Evolutionary conservation across 2,113 vertebrate species (phyloP), one percentile per base, ranked within the genome.

Genomic region (Notechis scutatus): DNA sequence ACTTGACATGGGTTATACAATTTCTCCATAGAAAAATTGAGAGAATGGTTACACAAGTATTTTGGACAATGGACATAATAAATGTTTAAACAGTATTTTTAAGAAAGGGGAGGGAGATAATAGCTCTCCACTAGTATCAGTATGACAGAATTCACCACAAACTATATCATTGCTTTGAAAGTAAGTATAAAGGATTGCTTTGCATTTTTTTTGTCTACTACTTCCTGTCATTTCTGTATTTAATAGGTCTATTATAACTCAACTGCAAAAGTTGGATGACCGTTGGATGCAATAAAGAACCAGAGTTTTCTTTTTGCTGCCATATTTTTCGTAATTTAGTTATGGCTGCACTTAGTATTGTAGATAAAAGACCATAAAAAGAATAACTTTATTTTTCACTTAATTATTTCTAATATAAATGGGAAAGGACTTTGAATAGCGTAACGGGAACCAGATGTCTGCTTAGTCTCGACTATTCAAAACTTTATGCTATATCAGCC

Each of bases 401-500:
- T 93, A 34, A 50, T 39, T 47, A 39, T 42, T 23, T n/a, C 24
- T 59, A 6, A 11, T 39, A 1, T 0, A 0, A 47, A 6, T 50
- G 29, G 61, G 59, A 87, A 26, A 92, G 29, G 54, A n/a, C 1
- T 42, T 1, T 56, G 9, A 39, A 59, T 59, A 47, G 26, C 29
- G 29, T 93, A 59, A 88, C 9, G 11, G 42, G 12, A 89, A 91
- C 21, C 42, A 89, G 90, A 52, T 45, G 5, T 89, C 12, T 23
- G 42, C 24, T 6, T 85, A 64, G 81, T 85, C 52, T 59, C 18
- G 42, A 45, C 20, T 24, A 39, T 92, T 74, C 18, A 56, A 89
- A 6, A 5, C 7, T 18, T 59, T 24, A 2, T 21, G 86, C 54
- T 45, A 1, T 2, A 3, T 1, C 0, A 1, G 0, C 34, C 1